A percentile compares a stretch with the other conserved stretches of the same genome.
These are phyloP conservation scores for Lycaon pictus DNA, from an alignment of 2,113 vertebrate genomes.

Conservation along the genomic window DNA sequence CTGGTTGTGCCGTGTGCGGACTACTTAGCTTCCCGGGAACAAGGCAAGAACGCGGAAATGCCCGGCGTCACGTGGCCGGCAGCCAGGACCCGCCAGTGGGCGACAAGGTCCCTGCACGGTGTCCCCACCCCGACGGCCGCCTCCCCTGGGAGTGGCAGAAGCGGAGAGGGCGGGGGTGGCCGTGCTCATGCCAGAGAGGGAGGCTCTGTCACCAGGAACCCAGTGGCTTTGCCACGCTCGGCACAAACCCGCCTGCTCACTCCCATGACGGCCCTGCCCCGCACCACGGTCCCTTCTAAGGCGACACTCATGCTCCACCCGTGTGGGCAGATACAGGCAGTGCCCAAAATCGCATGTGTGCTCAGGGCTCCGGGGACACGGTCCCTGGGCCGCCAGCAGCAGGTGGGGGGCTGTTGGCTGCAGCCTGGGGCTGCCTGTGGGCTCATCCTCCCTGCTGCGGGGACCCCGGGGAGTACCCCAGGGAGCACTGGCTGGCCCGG, in stretches of 20 bases:
- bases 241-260: background rate
- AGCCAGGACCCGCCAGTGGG: background rate
- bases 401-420: background rate
- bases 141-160: background rate
- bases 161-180: background rate
- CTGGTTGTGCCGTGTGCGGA: background rate
- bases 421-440: background rate
- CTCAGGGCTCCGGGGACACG: accelerated
- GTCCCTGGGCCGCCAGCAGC: accelerated
- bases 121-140: background rate
- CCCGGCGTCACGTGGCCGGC: too few relatives aligned
- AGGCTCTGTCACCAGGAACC: background rate
- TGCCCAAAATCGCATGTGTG: background rate
- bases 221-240: background rate
- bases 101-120: too few relatives aligned
- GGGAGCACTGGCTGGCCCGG: slow-evolving; percentile 26
- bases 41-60: background rate
- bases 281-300: accelerated
- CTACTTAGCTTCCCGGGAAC: background rate
- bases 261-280: accelerated
- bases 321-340: accelerated
- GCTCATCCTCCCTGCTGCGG: background rate
- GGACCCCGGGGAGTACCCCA: background rate
- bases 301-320: background rate
- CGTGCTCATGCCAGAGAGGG: accelerated